Base-by-base conservation (phyloP, 2,113 vertebrate species). In the Emydocephalus ijimae region DNA sequence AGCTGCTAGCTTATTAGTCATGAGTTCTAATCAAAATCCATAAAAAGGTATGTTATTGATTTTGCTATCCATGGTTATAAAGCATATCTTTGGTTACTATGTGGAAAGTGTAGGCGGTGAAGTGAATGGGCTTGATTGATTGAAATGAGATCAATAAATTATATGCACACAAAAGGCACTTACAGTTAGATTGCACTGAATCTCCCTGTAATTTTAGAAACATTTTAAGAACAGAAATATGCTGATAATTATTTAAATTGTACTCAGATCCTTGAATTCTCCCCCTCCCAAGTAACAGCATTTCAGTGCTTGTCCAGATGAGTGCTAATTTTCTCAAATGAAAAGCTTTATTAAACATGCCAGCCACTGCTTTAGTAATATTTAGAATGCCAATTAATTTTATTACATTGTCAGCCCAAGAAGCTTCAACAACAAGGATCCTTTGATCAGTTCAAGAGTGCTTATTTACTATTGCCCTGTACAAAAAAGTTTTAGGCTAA, bases 261-360 rank as follows among this genome's bases (percentile, higher is more conserved):
- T 95, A 91, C 95, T 96, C 93, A 0, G 0, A 95, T 94, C 94
- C 91, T 93, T 95, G 94, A 95, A 95, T 92, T 96, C 94, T 95
- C 20, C 93, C 96, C 52, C 94, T 95, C 95, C 64, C 92, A 95
- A 97, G 96, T 96, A 96, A 96, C 94, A 95, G 95, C 96, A 96
- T 96, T 97, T 97, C 95, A 96, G 95, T 94, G 95, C 96, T 97
- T 97, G 96, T 97, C 96, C 96, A 96, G 96, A 97, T 95, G 95
- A 97, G 95, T 96, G 95, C 95, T 97, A 97, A 97, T 97, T 97
- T 96, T 95, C 95, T 96, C 96, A 96, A 96, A 97, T 97, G 95
- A 96, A 97, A 97, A 96, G 97, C 95, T 97, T 97, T 97, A 97
- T 97, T 97, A 97, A 97, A 97, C 96, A 97, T 96, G 95, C 94